Evolutionary conservation across 2,113 vertebrate genomes (phyloP).

Genomic region (Charina bottae): DNA sequence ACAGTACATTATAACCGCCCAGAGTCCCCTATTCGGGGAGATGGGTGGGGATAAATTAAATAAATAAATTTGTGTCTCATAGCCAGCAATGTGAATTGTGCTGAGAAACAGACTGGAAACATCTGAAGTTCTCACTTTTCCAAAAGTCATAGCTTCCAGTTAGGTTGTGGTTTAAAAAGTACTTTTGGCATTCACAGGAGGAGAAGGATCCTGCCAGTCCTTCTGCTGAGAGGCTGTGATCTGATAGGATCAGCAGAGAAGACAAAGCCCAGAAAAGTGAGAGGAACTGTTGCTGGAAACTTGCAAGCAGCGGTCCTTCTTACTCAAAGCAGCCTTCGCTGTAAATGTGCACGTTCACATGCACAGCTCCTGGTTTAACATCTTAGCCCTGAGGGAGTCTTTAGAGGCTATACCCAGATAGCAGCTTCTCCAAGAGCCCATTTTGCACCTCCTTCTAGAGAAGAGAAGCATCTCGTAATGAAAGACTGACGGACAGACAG

Average conservation of each 20-base stretch:
- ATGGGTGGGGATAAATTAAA: no score
- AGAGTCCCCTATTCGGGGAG: no score
- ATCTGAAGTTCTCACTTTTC: neutral
- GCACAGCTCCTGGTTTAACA: neutral
- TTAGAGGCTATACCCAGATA: neutral
- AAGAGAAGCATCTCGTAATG: neutral
- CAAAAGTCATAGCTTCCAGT: no score
- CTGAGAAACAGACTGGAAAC: neutral
- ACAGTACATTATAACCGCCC: no score
- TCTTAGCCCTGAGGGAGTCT: neutral
- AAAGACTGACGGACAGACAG: neutral
- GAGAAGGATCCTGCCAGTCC: no score
- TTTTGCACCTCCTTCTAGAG: neutral
- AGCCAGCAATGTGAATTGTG: neutral
- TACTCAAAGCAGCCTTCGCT: neutral
- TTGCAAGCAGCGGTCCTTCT: neutral
- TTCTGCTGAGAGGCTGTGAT: neutral
- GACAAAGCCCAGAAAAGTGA: neutral
- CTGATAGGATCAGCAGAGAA: neutral
- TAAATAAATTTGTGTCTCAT: neutral
- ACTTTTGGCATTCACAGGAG: neutral
- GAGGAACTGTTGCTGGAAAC: neutral
- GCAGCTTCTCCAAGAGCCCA: neutral
- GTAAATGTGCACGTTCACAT: neutral
- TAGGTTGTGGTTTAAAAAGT: neutral